These are phyloP conservation scores for Argyra leucocephala DNA, from an alignment of 2,888 invertebrate species.

Conservation along the genomic window DNA sequence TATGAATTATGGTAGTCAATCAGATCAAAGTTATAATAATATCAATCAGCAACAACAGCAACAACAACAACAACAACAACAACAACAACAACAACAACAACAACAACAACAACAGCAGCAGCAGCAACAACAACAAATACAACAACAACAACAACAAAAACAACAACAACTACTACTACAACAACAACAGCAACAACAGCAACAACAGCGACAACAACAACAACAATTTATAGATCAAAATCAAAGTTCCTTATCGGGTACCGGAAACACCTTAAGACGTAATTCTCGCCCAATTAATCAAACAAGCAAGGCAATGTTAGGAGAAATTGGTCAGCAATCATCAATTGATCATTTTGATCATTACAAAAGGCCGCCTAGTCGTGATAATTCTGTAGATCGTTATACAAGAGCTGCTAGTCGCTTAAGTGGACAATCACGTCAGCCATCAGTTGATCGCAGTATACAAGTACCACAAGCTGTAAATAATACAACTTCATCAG, in stretches of 20 bases:
- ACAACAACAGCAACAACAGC: conserved; percentile 15
- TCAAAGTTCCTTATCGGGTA: neutral
- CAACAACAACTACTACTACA: conserved; percentile 23
- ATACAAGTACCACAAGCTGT: conserved; percentile 17
- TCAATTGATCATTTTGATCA: conserved; percentile 90
- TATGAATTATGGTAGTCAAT: conserved; percentile 15
- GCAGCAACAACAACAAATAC: conserved; percentile 23
- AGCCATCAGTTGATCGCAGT: conserved; percentile 66
- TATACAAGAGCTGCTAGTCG: conserved; percentile 62
- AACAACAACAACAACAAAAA: conserved; percentile 22
- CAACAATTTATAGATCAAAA: conserved; percentile 19
- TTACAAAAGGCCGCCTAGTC: conserved; percentile 81
- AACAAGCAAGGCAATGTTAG: conserved; percentile 46
- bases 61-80: conserved; percentile 25
- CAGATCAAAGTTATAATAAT: conserved; percentile 8
- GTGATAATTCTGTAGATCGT: conserved; percentile 77
- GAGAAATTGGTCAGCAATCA: conserved; percentile 47
- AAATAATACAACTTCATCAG: conserved; percentile 14
- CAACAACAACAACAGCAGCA: conserved; percentile 24
- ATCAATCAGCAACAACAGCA: conserved; percentile 19
- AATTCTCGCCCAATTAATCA: conserved; percentile 46
- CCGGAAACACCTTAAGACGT: conserved; percentile 43
- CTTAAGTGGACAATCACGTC: conserved; percentile 56
- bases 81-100: conserved; percentile 26
- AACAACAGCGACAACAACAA: conserved; percentile 21